Base-by-base conservation (phyloP, 2,797 vertebrate species). In the Protonibea diacanthus region DNA sequence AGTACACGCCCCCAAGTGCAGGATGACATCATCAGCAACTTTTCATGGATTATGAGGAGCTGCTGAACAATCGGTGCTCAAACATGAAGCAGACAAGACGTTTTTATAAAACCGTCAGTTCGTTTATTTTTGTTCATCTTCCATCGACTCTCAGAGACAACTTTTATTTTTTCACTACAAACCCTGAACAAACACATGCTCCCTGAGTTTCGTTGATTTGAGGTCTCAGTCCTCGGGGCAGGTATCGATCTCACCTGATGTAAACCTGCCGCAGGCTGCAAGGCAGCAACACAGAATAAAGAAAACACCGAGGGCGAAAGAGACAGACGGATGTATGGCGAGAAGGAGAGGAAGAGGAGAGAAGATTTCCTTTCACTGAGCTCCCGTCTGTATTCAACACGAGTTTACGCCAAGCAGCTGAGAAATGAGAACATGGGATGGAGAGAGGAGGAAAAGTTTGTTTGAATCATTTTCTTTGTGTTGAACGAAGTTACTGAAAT, bases 171-270 rank as follows among this genome's bases (percentile, higher is more conserved):
- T 14, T 47, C 4, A 21, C 10, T 2, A 12, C 3, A 3, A 15
- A 40, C 21, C 25, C 66, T 58, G 18, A 47, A 47, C 48, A 44
- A 21, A 42, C 21, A 20, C 1, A 0, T 2, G 33, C 52, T 14
- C 5, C 42, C 33, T 7, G 0, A 47, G 59, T 18, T 20, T n/a
- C 70, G 47, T 14, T 25, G 11, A 52, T 44, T 59, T 6, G 2
- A 2, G 33, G 4, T 23, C 14, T 57, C 29, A 0, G 29, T 1
- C 33, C 20, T 38, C 13, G 13, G 52, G 17, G 29, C 13, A 56
- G 49, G 14, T n/a, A 80, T 69, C 14, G 60, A 71, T 60, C 48
- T 53, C 27, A 65, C 48, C 59, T 64, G 4, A n/a, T 56, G 4
- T 15, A 12, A 12, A 42, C 13, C 63, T 10, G 0, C 33, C 8